Conservation (phyloP, 2,113 vertebrate genomes). For the Pachycephala philippinensis region DNA sequence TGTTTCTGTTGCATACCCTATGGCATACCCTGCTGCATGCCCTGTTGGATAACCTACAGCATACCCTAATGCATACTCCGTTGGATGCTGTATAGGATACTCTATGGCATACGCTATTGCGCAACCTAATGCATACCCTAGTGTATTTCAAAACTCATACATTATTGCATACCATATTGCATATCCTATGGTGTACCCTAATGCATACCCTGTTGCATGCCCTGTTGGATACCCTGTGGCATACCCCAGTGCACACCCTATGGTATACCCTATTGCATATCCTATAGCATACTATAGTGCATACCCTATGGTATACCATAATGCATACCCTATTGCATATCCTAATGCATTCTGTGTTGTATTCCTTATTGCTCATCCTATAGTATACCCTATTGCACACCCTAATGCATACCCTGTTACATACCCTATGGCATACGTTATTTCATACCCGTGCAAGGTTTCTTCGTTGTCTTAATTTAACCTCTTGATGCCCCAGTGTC, state of each 20-base stretch:
- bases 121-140: not conserved
- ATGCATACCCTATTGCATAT: not conserved
- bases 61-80: not conserved
- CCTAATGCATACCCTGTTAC: not conserved
- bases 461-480: not conserved
- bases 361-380: not conserved
- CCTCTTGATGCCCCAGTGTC: not conserved
- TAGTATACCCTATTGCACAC: not conserved
- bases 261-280: not conserved
- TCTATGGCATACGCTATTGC: not conserved
- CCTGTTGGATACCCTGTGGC: not conserved
- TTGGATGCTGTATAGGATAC: not conserved
- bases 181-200: not conserved
- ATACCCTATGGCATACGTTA: too few species aligned
- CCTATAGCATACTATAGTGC: too few species aligned
- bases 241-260: not conserved
- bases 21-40: not conserved
- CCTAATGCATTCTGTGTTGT: not conserved
- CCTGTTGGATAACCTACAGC: not conserved
- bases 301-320: not conserved
- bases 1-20: not conserved
- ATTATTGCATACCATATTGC: not conserved
- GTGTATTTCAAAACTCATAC: too few species aligned
- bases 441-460: fast-evolving
- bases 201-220: not conserved